These are phyloP conservation scores for Elysia chlorotica DNA, from an alignment of 1,140 invertebrate species.

Conservation along the genomic window DNA sequence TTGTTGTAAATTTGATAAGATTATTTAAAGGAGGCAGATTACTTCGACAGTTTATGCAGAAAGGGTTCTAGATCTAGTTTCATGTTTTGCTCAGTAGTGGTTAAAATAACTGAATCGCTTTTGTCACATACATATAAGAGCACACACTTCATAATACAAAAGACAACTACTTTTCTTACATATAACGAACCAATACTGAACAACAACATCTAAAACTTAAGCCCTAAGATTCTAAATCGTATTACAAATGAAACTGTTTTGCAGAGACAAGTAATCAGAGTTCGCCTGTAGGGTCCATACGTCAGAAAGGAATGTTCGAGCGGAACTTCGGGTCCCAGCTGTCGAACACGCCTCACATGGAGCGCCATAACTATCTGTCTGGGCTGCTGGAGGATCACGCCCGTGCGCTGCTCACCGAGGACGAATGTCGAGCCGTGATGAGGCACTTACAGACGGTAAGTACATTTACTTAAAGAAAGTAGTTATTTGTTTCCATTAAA, in stretches of 20 bases:
- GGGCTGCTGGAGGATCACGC: constrained; percentile 34
- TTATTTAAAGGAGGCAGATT: no score
- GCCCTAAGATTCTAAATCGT: not conserved
- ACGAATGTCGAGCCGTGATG: constrained; percentile 34
- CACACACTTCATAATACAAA: no score
- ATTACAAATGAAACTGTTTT: no score
- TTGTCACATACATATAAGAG: no score
- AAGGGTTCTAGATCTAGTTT: no score
- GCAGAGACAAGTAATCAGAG: no score
- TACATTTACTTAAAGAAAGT: not conserved
- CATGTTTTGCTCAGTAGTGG: no score
- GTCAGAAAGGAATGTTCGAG: constrained; percentile 31
- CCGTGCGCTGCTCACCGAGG: constrained; percentile 26
- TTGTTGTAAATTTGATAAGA: no score
- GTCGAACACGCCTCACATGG: constrained; percentile 19
- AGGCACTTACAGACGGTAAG: constrained; percentile 38
- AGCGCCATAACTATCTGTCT: constrained; percentile 32
- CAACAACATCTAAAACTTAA: not conserved
- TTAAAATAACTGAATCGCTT: no score
- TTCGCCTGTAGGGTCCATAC: constrained; percentile 2
- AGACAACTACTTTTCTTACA: no score
- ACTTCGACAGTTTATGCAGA: no score
- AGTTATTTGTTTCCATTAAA: not conserved
- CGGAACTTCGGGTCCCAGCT: constrained; percentile 32
- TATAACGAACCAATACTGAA: no score